A percentile compares a stretch with the other conserved stretches of the same genome.
Conservation (phyloP, 92 coral and sea anemone genomes). For the Palythoa grandiflora region DNA sequence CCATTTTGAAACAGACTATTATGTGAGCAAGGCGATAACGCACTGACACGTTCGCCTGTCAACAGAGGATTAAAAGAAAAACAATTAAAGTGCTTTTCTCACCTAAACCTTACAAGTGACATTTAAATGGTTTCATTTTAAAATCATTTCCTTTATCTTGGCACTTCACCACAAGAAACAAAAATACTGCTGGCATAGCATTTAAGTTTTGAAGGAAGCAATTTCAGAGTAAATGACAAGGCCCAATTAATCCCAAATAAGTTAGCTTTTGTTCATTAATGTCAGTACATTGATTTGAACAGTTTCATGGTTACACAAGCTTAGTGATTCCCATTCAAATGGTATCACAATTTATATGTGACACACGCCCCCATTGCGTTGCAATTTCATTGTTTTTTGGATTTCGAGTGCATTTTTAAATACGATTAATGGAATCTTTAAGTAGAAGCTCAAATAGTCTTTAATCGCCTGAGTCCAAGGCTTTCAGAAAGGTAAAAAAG, state of each 20-base stretch:
- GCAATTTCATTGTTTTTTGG: slow-evolving; percentile 30
- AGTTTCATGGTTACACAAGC: slow-evolving; percentile 34
- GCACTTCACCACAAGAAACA: slow-evolving; percentile 34
- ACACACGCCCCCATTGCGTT: slow-evolving; percentile 50
- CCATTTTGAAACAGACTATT: slow-evolving; percentile 41
- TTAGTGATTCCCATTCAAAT: slow-evolving; percentile 20
- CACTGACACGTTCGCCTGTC: slow-evolving; percentile 51
- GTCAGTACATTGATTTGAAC: slow-evolving; percentile 23
- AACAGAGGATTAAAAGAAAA: slow-evolving; percentile 52
- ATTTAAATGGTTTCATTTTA: slow-evolving; percentile 50
- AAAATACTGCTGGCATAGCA: neutral
- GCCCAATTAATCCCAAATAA: slow-evolving; percentile 15
- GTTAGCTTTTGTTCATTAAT: slow-evolving; percentile 23
- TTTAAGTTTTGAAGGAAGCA: slow-evolving; percentile 13
- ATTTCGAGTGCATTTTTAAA: slow-evolving; percentile 40
- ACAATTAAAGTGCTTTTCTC: slow-evolving; percentile 55
- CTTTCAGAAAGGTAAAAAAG: slow-evolving; percentile 26
- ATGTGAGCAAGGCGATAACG: slow-evolving; percentile 56
- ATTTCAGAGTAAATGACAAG: slow-evolving; percentile 18
- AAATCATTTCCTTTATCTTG: slow-evolving; percentile 44
- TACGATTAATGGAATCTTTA: slow-evolving; percentile 41
- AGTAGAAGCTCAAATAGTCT: slow-evolving; percentile 47
- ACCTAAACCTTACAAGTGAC: slow-evolving; percentile 50
- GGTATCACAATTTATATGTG: slow-evolving; percentile 40
- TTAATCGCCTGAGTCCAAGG: slow-evolving; percentile 33